Evolutionary conservation across 37 sponge, comb jelly and placozoan genomes (phyloP), one percentile per base, ranked within the genome.

Genomic region (Axinella damicornis): DNA sequence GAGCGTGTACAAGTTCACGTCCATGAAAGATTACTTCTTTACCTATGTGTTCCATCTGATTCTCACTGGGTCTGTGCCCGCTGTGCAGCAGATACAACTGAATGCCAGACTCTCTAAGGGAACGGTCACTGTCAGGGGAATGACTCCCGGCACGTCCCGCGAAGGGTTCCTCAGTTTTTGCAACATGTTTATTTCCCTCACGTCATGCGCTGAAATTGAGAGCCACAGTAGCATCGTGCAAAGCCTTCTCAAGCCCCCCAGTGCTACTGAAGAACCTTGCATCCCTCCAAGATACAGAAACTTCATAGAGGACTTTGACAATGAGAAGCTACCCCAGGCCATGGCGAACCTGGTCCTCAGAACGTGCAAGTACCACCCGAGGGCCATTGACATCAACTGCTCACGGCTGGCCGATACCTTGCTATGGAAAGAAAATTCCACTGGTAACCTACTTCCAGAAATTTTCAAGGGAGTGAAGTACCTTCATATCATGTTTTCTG

Each of bases 21-120:
- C 65, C 28, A 64, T 64, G 65, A 64, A 64, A 30, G 65, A 64
- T 30, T 64, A 64, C n/a, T 64, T 64, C 65, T 64, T 64, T 64
- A 64, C 65, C 28, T 64, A 28, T 64, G 65, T 64, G 25, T 64
- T 64, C 65, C 25, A 12, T 11, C 25, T 19, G 21, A 24, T 12
- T 30, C 25, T 24, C n/a, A n/a, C n/a, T n/a, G n/a, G n/a, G n/a
- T n/a, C n/a, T n/a, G n/a, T n/a, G n/a, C n/a, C n/a, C n/a, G n/a
- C n/a, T n/a, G n/a, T n/a, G n/a, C n/a, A n/a, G n/a, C n/a, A n/a
- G n/a, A n/a, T n/a, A n/a, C n/a, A n/a, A n/a, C n/a, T n/a, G n/a
- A n/a, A n/a, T n/a, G n/a, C n/a, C n/a, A n/a, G n/a, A n/a, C n/a
- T n/a, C n/a, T n/a, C n/a, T n/a, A n/a, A n/a, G n/a, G n/a, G n/a